Conservation (phyloP, 2,797 vertebrate species). For the Myotis myotis region DNA sequence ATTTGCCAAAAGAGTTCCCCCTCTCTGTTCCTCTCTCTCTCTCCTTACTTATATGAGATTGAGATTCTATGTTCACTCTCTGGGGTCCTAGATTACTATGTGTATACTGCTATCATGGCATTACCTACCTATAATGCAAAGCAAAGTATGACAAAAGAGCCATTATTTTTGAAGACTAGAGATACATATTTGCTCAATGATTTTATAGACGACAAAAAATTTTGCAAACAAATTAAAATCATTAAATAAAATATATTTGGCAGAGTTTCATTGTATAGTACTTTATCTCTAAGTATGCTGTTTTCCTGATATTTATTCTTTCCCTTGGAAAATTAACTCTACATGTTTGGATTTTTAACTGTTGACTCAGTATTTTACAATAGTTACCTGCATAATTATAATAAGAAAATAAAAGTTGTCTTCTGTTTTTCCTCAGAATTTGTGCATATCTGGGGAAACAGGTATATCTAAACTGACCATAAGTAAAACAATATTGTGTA, state of each 20-base stretch:
- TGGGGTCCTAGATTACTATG: not conserved
- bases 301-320: slow-evolving; percentile 19
- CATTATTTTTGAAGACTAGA: not conserved
- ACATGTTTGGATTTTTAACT: slow-evolving; percentile 8
- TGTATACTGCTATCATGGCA: not conserved
- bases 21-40: not conserved
- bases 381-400: not conserved
- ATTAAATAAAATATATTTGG: slow-evolving; percentile 5
- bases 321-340: slow-evolving; percentile 31
- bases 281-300: not conserved
- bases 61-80: not conserved
- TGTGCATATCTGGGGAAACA: not conserved
- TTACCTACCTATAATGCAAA: slow-evolving; percentile 1
- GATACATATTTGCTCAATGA: not conserved
- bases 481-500: not conserved
- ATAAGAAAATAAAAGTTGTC: not conserved
- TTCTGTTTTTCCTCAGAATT: slow-evolving; percentile 25
- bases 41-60: not conserved
- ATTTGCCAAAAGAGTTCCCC: not conserved
- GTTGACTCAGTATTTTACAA: not conserved
- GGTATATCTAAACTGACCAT: not conserved
- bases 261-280: not conserved
- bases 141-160: not conserved
- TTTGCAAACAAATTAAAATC: not conserved
- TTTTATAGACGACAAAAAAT: not conserved